Base-by-base conservation (phyloP, 1,140 invertebrate genomes). In the Achatina immaculata region DNA sequence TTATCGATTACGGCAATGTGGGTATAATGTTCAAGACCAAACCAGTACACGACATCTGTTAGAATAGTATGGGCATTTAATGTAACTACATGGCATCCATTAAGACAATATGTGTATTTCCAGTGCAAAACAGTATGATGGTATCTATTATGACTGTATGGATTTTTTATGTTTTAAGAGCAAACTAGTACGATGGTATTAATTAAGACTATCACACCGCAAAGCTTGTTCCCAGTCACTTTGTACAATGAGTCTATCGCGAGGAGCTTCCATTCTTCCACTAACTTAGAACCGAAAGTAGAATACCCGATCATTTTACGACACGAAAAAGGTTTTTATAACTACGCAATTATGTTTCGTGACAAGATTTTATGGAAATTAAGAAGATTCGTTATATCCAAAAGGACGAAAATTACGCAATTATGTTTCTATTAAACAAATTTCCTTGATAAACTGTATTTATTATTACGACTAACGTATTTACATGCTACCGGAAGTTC, bases 221-320 rank as follows among this genome's bases (percentile, higher is more conserved):
- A 88, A 81, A 78, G 81, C 75, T 43, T 85, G 36, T 55, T 86
- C 81, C 87, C 87, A 88, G 45, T 88, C 87, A 74, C 82, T 81
- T 81, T 88, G 87, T 43, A 88, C 82, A 58, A 88, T 86, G 1
- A 88, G 40, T 82, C 86, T 76, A 31, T 83, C 77, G 14, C 38
- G 55, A 28, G 80, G 75, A 34, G 75, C 51, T 0, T 69, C 82
- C 83, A 83, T 84, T 78, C 51, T 83, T n/a, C 36, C 73, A 38
- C n/a, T 43, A 36, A 71, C 48, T 40, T 6, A 9, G 66, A 79
- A 79, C 0, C 66, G 77, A 79, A 79, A 79, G 77, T 79, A 78
- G 66, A 55, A 79, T 9, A 58, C 34, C 45, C 73, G 38, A 75
- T 38, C 4, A 43, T 7, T 11, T 73, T 73, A 45, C 71, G 71